Evolutionary conservation across 1,140 invertebrate species (phyloP).

Genomic region (Heliconius hermathena): DNA sequence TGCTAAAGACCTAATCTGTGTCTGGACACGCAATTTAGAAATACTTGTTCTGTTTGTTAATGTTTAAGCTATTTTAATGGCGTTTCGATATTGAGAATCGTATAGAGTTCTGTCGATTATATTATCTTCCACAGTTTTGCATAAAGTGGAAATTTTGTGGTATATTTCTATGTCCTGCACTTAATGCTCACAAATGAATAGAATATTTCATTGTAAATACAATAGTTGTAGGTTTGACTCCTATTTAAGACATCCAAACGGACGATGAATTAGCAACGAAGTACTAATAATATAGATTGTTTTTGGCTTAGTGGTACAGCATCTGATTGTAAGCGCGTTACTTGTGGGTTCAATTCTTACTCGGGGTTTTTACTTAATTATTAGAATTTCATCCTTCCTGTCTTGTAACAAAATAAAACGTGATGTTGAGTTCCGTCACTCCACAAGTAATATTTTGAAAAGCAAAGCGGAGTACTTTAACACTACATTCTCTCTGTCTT

Average conservation of each 20-base stretch:
- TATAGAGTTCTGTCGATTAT: neutral
- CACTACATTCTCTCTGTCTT: neutral
- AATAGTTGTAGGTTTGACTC: too few species aligned
- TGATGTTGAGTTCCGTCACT: neutral
- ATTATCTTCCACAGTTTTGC: neutral
- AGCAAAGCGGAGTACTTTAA: neutral
- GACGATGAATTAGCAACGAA: too few species aligned
- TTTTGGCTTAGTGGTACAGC: too few species aligned
- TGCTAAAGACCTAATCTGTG: constrained; percentile 38
- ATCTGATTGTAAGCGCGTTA: too few species aligned
- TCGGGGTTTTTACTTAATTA: neutral
- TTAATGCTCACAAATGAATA: too few species aligned
- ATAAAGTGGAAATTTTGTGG: too few species aligned
- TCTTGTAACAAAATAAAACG: neutral
- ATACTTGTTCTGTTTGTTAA: constrained; percentile 55
- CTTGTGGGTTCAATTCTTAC: neutral
- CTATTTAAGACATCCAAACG: too few species aligned
- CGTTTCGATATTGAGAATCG: constrained; percentile 23
- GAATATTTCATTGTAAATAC: too few species aligned
- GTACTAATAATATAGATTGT: too few species aligned
- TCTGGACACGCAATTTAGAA: constrained; percentile 47
- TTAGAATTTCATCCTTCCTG: neutral
- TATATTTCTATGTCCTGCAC: too few species aligned
- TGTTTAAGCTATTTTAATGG: constrained; percentile 53
- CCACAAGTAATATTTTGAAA: neutral